These are phyloP conservation scores for Dipodomys ordii DNA, from an alignment of 2,113 vertebrate genomes.

Conservation along the genomic window DNA sequence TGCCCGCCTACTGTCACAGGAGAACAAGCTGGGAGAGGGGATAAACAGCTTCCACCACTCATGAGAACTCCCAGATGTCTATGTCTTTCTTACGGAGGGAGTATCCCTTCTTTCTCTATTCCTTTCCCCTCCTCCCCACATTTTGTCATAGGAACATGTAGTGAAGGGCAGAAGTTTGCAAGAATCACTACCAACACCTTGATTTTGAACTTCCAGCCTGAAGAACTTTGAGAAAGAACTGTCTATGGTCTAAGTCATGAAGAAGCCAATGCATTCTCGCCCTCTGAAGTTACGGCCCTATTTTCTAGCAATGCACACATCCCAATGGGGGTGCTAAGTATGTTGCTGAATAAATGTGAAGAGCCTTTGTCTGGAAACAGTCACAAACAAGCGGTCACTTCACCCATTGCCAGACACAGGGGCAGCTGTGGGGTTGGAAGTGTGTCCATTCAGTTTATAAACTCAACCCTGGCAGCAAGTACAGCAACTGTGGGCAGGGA, in stretches of 20 bases:
- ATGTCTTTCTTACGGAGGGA: neutral
- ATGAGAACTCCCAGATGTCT: neutral
- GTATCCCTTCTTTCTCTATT: no score
- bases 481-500: neutral
- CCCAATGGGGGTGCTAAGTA: neutral
- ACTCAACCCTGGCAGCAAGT: neutral
- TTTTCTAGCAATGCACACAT: neutral
- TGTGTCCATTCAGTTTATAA: conserved; percentile 5
- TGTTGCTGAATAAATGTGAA: neutral
- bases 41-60: neutral
- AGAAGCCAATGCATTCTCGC: neutral
- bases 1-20: neutral
- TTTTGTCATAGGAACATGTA: neutral
- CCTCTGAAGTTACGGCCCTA: neutral
- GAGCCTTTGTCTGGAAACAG: neutral
- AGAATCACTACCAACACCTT: neutral
- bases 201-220: neutral
- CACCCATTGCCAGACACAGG: neutral
- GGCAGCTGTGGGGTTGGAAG: neutral
- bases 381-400: conserved; percentile 25
- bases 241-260: neutral
- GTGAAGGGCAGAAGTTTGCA: neutral
- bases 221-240: neutral
- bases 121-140: no score
- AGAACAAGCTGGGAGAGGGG: neutral